phyloP scores from a whole-genome alignment of 2,113 vertebrate genomes.

The Furnarius figulus region DNA sequence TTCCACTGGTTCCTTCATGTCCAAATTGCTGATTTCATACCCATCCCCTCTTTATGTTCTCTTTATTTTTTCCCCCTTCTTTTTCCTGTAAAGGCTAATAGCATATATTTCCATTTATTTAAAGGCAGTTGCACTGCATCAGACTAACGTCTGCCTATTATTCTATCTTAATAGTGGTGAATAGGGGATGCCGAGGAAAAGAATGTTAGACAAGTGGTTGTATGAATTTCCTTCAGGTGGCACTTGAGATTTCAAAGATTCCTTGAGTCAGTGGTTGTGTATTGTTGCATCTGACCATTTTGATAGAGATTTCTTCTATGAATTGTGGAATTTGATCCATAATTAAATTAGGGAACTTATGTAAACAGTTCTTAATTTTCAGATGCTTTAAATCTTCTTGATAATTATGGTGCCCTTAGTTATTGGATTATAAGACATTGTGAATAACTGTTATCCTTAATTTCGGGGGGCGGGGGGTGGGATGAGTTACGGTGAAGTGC shows the following conservation, averaged over 20 bases:
- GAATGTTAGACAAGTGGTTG: neutral
- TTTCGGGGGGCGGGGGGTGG: accelerated
- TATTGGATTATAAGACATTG: neutral
- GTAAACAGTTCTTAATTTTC: neutral
- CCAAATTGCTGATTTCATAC: neutral
- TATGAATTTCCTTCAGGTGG: neutral
- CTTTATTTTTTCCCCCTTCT: neutral
- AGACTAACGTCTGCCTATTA: neutral
- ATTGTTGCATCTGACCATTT: neutral
- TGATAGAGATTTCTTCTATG: neutral
- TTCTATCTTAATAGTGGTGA: neutral
- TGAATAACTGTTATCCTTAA: neutral
- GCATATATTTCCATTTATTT: neutral
- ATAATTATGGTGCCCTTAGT: neutral
- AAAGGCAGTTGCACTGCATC: neutral
- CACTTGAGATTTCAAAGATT: neutral
- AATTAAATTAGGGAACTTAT: neutral
- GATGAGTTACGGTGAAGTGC: neutral
- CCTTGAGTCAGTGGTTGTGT: neutral
- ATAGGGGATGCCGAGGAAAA: neutral
- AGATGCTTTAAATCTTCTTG: neutral
- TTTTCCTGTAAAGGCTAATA: neutral
- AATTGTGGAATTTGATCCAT: neutral
- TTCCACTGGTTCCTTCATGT: neutral
- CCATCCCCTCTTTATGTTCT: neutral